Conservation (phyloP, 2,797 vertebrate genomes). For the Macropodus opercularis region DNA sequence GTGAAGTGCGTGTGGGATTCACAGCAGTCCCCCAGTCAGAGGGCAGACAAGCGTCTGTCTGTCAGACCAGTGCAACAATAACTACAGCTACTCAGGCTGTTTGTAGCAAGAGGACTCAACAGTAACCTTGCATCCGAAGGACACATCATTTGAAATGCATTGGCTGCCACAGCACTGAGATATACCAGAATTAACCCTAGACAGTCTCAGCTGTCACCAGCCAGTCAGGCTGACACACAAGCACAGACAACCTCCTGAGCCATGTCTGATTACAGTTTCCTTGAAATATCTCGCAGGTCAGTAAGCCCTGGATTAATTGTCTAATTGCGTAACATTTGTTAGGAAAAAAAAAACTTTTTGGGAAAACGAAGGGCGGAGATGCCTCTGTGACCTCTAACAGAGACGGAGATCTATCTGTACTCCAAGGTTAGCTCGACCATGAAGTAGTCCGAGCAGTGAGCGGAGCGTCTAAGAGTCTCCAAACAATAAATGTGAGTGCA, state of each 20-base stretch:
- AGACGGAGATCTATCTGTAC: slow-evolving; percentile 50
- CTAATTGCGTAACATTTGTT: slow-evolving; percentile 58
- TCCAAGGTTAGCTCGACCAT: slow-evolving; percentile 59
- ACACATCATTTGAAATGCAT: slow-evolving; percentile 82
- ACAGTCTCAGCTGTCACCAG: slow-evolving; percentile 71
- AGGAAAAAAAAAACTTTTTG: slow-evolving; percentile 18
- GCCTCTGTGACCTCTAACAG: slow-evolving; percentile 62
- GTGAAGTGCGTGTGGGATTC: too few relatives aligned
- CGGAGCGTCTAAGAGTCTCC: slow-evolving; percentile 42
- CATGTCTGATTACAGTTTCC: slow-evolving; percentile 55
- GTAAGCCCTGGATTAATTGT: slow-evolving; percentile 53
- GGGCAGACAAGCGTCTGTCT: slow-evolving; percentile 42
- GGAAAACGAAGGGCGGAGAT: slow-evolving; percentile 50
- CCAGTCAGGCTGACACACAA: slow-evolving; percentile 61
- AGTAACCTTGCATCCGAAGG: slow-evolving; percentile 80
- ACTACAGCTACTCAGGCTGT: slow-evolving; percentile 45
- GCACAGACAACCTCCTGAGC: slow-evolving; percentile 25
- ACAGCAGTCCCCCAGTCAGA: slow-evolving; percentile 35
- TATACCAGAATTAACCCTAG: slow-evolving; percentile 75
- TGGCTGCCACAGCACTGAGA: slow-evolving; percentile 71
- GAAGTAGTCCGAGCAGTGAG: slow-evolving; percentile 31
- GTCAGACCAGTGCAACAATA: slow-evolving; percentile 51
- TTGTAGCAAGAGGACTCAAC: slow-evolving; percentile 44
- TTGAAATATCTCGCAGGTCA: slow-evolving; percentile 47
- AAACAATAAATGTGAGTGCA: slow-evolving; percentile 53